Conservation (phyloP, 2,113 vertebrate species). For the Mus pahari region DNA sequence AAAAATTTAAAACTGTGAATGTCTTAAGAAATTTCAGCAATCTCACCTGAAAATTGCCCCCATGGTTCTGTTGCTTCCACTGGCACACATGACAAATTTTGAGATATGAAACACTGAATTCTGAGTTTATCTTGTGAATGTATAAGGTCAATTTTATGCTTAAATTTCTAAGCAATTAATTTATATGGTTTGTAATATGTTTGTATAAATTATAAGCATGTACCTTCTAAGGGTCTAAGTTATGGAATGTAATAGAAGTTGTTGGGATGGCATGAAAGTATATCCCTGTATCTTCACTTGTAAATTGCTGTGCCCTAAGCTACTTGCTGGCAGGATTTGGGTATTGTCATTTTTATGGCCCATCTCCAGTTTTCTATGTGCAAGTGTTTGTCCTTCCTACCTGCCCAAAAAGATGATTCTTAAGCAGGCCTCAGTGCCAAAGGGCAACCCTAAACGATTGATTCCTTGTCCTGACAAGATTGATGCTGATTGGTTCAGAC, state of each 20-base stretch:
- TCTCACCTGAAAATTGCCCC: conserved; percentile 11
- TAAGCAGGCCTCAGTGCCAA: no score
- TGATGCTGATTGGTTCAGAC: no score
- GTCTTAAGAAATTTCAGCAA: conserved; percentile 21
- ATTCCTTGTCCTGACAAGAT: no score
- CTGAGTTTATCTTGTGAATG: conserved; percentile 48
- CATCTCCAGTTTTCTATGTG: no score
- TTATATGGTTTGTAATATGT: conserved; percentile 42
- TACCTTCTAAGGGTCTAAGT: conserved; percentile 22
- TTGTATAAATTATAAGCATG: not conserved
- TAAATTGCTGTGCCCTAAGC: no score
- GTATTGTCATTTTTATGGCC: no score
- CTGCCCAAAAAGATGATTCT: no score
- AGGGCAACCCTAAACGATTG: no score
- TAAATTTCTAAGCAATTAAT: conserved; percentile 34
- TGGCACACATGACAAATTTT: conserved; percentile 7
- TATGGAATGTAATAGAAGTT: conserved; percentile 39
- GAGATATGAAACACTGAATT: conserved; percentile 28
- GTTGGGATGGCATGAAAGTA: no score
- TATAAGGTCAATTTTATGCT: conserved; percentile 29
- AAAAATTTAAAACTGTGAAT: not conserved
- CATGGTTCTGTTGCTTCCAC: conserved; percentile 28
- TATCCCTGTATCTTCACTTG: no score
- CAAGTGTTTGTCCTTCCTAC: no score
- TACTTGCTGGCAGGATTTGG: no score